A percentile compares a stretch with the other conserved stretches of the same genome.
Conservation (phyloP, 1,140 invertebrate species). For the Camponotus pennsylvanicus region DNA sequence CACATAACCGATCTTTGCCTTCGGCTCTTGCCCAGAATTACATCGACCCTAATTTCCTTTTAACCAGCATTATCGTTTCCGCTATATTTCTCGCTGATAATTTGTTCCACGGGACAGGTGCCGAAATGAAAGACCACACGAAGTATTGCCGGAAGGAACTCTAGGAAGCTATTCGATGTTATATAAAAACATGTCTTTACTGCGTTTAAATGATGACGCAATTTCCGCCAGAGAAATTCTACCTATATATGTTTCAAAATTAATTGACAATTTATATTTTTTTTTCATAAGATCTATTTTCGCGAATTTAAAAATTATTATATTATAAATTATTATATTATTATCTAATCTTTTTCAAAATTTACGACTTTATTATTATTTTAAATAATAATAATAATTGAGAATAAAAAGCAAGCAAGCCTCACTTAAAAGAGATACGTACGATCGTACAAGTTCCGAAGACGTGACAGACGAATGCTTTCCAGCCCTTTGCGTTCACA, state of each 20-base stretch:
- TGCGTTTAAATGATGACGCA: not conserved
- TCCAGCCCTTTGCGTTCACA: constrained; percentile 14
- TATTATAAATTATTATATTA: too few relatives aligned
- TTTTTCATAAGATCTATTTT: not conserved
- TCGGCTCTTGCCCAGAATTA: constrained; percentile 54
- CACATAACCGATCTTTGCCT: constrained; percentile 35
- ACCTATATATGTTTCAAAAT: not conserved
- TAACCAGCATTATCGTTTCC: constrained; percentile 70
- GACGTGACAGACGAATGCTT: not conserved
- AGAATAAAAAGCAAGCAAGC: not conserved
- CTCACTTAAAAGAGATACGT: not conserved
- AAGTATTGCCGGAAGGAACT: constrained; percentile 40
- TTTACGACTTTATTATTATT: not conserved
- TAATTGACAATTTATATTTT: not conserved
- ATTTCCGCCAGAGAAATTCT: not conserved
- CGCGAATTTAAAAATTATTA: not conserved
- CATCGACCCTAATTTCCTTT: constrained; percentile 75
- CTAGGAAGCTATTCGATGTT: constrained; percentile 20
- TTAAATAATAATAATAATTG: not conserved
- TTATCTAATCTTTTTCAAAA: not conserved
- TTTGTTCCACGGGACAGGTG: constrained; percentile 72
- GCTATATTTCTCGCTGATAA: constrained; percentile 43
- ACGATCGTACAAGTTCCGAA: not conserved
- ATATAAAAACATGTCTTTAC: not conserved
- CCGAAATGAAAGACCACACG: constrained; percentile 72